These are phyloP conservation scores for Anolis sagrei DNA, from an alignment of 2,113 vertebrate species.

Conservation along the genomic window DNA sequence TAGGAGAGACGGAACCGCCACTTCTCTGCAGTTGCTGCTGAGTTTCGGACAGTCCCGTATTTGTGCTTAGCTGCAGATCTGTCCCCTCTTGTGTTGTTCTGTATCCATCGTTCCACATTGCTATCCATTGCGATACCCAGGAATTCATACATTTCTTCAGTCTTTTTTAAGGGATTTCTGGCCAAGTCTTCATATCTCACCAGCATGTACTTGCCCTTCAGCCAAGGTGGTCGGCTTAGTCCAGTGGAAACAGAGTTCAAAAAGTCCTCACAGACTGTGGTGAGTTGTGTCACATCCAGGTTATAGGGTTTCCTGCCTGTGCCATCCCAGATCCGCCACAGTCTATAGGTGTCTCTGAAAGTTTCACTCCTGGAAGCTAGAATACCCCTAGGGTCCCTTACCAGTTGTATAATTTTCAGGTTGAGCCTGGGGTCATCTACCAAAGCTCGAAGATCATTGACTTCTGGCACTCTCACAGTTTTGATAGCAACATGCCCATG, in stretches of 20 bases:
- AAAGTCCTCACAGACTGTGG: slow-evolving; percentile 94
- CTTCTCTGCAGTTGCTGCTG: slow-evolving; percentile 91
- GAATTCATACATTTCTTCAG: slow-evolving; percentile 93
- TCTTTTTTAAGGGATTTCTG: slow-evolving; percentile 91
- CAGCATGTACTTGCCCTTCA: slow-evolving; percentile 96
- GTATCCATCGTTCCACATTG: slow-evolving; percentile 93
- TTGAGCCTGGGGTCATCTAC: slow-evolving; percentile 94
- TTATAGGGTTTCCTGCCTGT: slow-evolving; percentile 93
- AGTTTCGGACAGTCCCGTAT: slow-evolving; percentile 93
- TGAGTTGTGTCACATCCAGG: slow-evolving; percentile 90
- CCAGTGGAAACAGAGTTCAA: slow-evolving; percentile 91
- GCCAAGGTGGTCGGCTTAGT: slow-evolving; percentile 88
- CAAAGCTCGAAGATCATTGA: slow-evolving; percentile 89
- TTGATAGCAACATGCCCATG: slow-evolving; percentile 93
- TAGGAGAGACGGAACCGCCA: slow-evolving; percentile 95
- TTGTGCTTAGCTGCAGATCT: slow-evolving; percentile 93
- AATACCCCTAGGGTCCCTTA: slow-evolving; percentile 93
- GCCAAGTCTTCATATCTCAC: slow-evolving; percentile 97
- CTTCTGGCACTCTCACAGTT: slow-evolving; percentile 91
- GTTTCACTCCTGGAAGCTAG: slow-evolving; percentile 94
- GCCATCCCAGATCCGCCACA: slow-evolving; percentile 96
- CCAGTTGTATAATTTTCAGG: slow-evolving; percentile 95
- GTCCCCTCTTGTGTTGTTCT: slow-evolving; percentile 92
- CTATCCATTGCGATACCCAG: slow-evolving; percentile 90
- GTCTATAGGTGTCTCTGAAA: slow-evolving; percentile 92